Percentiles rank a stretch among this genome's conserved stretches.
These are phyloP conservation scores for Girardinus metallicus DNA, from an alignment of 2,797 vertebrate species.

Conservation along the genomic window DNA sequence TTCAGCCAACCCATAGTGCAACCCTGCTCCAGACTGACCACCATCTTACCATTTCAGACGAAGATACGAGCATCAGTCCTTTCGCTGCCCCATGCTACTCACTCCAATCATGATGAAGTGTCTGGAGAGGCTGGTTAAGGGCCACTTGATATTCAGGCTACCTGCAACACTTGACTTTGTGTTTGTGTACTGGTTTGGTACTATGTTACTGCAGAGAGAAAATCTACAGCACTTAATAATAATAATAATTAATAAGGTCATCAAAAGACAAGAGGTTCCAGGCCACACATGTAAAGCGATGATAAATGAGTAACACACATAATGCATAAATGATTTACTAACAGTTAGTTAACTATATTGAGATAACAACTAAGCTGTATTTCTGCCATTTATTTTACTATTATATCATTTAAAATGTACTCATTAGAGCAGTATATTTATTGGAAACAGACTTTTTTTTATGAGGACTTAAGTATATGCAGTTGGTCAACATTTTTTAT, in stretches of 20 bases:
- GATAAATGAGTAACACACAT: too few species aligned
- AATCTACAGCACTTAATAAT: neutral
- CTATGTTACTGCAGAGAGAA: neutral
- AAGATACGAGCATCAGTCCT: neutral
- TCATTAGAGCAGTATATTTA: neutral
- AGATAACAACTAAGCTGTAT: neutral
- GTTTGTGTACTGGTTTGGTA: neutral
- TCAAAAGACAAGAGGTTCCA: too few species aligned
- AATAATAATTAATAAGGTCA: too few species aligned
- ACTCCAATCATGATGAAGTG: neutral
- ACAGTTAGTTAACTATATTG: too few species aligned
- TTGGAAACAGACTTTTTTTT: neutral
- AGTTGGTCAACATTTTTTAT: neutral
- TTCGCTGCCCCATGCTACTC: neutral
- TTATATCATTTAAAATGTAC: neutral
- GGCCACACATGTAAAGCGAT: too few species aligned
- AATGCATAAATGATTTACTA: too few species aligned
- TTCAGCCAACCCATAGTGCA: neutral
- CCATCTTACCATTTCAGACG: neutral
- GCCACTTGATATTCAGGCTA: neutral
- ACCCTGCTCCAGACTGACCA: neutral
- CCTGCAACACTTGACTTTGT: neutral
- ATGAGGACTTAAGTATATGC: neutral
- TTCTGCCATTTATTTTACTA: neutral
- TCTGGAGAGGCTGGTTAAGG: neutral